Base-by-base conservation (phyloP, 2,113 vertebrate species). In the Ceuthmochares aereus region DNA sequence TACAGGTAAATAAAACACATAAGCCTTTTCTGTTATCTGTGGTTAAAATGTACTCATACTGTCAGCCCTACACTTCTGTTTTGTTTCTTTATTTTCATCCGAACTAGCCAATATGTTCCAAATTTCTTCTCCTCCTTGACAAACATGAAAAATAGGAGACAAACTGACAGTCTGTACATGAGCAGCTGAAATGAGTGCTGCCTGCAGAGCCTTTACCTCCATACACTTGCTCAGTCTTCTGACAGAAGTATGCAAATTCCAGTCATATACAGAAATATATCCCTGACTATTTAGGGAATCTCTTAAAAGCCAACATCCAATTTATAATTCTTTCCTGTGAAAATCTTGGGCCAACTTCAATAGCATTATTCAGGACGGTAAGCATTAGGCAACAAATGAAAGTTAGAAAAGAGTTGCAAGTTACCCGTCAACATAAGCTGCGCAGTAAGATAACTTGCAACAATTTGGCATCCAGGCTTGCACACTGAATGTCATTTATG, bases 1-100 rank as follows among this genome's bases (percentile, higher is more conserved):
- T 99, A 58, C 32, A 40, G 10, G 47, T 43, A 79, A 25, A 78
- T 34, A 86, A n/a, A 64, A 58, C 1, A 55, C 43, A 26, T 84
- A 17, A 93, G 58, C n/a, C 58, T 69, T 27, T 73, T 21, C 72
- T 43, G 56, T 5, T 58, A 40, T 7, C 73, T 49, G 10, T 54
- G 34, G 77, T 55, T 60, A 25, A 13, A 63, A 86, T 14, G 26
- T 7, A 13, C 20, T 40, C 15, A 14, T 36, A 10, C 34, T 47
- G n/a, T 10, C 85, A 74, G n/a, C 54, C 56, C 69, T 49, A 21
- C 8, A 0, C 22, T 42, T 17, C 59, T 58, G 2, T 2, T 17
- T 64, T 26, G 30, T 60, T 36, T 49, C 29, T 55, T 43, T 5
- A 2, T 37, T 92, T n/a, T 59, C 74, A 25, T 29, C 72, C 45